Evolutionary conservation across 2,888 invertebrate genomes (phyloP), one percentile per base, ranked within the genome.

Genomic region (Orgyia antiqua): DNA sequence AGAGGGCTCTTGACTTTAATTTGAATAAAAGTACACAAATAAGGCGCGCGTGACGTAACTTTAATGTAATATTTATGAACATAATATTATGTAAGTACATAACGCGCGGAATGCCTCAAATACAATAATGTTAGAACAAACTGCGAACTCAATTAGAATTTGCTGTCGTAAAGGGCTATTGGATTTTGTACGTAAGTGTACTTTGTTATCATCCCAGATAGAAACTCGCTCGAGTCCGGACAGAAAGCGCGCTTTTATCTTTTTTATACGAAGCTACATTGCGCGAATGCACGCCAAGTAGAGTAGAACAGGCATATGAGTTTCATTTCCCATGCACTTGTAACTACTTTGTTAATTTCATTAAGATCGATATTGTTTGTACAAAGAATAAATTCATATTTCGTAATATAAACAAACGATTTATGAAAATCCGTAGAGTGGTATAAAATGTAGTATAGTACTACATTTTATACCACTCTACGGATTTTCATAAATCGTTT

Each of bases 211-310:
- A 69, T 68, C 63, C 60, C 54, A 71, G 65, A 68, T 75, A 74
- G 79, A 82, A 83, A 79, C 79, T 71, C 45, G 74, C 58, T 44
- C 46, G 52, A 37, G 66, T 68, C 75, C 76, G 75, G 80, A 80
- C 79, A 66, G 83, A 84, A 83, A 84, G 82, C 78, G 74, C 64
- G 62, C 48, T 63, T 70, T 64, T 66, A 68, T 62, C 53, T 6
- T 77, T 79, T 79, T 76, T 75, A 40, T 43, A 42, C 46, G 59
- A 45, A 55, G 54, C 67, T 58, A 62, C 68, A 68, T 70, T 46
- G 54, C 60, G 32, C 36, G 41, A 51, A 41, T 49, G 42, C 56
- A 47, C 40, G 50, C 42, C 48, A 64, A 58, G 58, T 60, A 50
- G 56, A 65, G 62, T 60, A 58, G 63, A 47, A 42, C 63, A 47